Evolutionary conservation across 2,888 invertebrate genomes (phyloP), one percentile per base, ranked within the genome.

Genomic region (Philhelius pedissequus): DNA sequence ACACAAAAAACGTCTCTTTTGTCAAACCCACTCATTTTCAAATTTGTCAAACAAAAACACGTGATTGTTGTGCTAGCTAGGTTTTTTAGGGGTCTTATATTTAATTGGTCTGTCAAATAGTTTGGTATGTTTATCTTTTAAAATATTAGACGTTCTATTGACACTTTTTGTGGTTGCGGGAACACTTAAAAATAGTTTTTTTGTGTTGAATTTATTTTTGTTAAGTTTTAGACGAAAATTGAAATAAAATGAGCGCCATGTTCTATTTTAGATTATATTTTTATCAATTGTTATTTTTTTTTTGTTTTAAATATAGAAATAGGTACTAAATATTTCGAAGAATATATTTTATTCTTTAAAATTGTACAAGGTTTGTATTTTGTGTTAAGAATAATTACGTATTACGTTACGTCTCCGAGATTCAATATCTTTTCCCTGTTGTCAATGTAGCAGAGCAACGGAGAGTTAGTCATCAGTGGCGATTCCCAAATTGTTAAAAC

Each of bases 151-250:
- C 20, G 1, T 27, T 27, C n/a, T 48, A 64, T 64, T 35, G 64
- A 64, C 64, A 69, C 50, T 43, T 54, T 40, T 62, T 68, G 45
- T 68, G 82, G 78, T 74, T 69, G 78, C 79, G n/a, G n/a, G 69
- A 73, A 73, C 54, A 38, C 52, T 56, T 64, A 30, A 58, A 83
- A 79, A 74, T 83, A 83, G 79, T 45, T 60, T 25, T 62, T 43
- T 43, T 18, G 7, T 52, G 15, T 52, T 30, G 15, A 52, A 27
- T 27, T 27, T 25, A 22, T 35, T 38, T 58, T 11, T 27, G 2
- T 7, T 43, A 18, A 43, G 4, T 27, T 43, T 60, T 4, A n/a
- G 11, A 40, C 2, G 0, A 25, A 40, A 60, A 60, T 15, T 18
- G 7, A 6, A 27, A 62, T 18, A 4, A 27, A 1, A 32, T 30